A percentile compares a stretch with the other conserved stretches of the same genome.
phyloP scores from a whole-genome alignment of 2,888 invertebrate genomes.

The Cheilosia vulpina region DNA sequence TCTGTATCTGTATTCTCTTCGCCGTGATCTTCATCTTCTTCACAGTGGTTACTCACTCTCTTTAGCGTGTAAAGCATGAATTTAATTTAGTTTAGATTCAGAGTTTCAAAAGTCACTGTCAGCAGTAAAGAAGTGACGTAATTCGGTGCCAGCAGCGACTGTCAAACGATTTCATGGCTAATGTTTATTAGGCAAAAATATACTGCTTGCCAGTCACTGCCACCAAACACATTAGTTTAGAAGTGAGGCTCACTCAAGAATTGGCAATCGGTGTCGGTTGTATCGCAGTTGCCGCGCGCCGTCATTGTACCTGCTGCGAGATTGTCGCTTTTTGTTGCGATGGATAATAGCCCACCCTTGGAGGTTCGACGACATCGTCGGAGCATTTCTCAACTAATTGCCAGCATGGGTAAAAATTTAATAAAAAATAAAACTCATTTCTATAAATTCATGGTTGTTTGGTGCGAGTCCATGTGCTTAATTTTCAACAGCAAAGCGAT shows the following conservation, averaged over 20 bases:
- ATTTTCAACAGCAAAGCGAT: constrained; percentile 22
- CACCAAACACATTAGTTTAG: constrained; percentile 27
- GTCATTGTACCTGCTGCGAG: constrained; percentile 14
- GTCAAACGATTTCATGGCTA: constrained; percentile 49
- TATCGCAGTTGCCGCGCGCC: constrained; percentile 24
- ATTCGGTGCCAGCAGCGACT: constrained; percentile 2
- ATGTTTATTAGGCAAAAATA: constrained; percentile 43
- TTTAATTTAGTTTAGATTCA: constrained; percentile 6
- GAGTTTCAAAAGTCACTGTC: constrained; percentile 8
- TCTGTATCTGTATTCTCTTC: background rate
- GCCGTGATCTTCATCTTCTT: background rate
- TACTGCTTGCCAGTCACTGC: constrained; percentile 7
- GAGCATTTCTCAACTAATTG: constrained; percentile 83
- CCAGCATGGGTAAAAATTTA: constrained; percentile 80
- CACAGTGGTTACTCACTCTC: constrained; percentile 1
- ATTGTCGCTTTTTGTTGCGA: constrained; percentile 30
- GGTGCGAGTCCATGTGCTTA: background rate
- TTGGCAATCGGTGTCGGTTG: constrained; percentile 47
- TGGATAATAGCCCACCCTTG: constrained; percentile 71
- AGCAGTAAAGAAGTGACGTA: constrained; percentile 39
- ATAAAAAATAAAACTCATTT: constrained; percentile 1
- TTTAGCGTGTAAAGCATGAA: constrained; percentile 12
- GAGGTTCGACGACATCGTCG: constrained; percentile 82
- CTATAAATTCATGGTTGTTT: background rate
- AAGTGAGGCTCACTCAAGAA: constrained; percentile 52